Percentiles rank a stretch among this genome's conserved stretches.
Conservation (phyloP, 2,797 vertebrate genomes). For the Furcifer pardalis region DNA sequence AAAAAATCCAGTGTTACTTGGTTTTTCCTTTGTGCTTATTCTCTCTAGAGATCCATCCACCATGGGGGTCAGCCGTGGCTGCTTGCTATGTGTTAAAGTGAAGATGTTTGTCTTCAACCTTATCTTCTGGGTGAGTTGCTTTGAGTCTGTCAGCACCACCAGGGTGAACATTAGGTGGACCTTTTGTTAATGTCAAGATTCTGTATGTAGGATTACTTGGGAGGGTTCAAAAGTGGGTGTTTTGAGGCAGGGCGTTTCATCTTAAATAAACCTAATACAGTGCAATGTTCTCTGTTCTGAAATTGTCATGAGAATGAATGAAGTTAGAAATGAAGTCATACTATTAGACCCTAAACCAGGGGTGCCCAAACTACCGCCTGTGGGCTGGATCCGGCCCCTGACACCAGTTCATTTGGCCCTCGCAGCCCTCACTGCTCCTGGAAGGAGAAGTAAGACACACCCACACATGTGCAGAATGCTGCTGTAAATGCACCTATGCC, state of each 20-base stretch:
- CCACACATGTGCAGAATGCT: too few relatives aligned
- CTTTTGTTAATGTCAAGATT: too few relatives aligned
- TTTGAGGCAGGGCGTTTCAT: not conserved
- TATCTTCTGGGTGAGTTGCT: conserved; percentile 86
- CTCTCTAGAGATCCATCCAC: conserved; percentile 71
- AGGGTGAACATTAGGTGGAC: not conserved
- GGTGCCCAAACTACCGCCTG: too few relatives aligned
- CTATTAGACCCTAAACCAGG: not conserved
- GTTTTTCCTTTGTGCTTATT: not conserved
- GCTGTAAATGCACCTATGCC: too few relatives aligned
- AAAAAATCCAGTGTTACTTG: not conserved
- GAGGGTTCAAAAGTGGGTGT: not conserved
- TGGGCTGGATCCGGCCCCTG: too few relatives aligned
- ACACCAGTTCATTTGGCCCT: too few relatives aligned
- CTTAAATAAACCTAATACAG: not conserved
- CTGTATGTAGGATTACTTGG: not conserved
- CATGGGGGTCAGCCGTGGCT: conserved; percentile 79
- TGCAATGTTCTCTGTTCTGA: not conserved
- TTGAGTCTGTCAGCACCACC: too few relatives aligned
- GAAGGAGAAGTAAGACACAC: too few relatives aligned
- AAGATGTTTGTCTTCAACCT: conserved; percentile 90
- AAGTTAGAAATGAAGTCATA: not conserved
- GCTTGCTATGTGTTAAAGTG: conserved; percentile 87
- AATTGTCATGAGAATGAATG: not conserved
- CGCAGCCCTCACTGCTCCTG: too few relatives aligned